These are phyloP conservation scores for Carassius auratus DNA, from an alignment of 2,113 vertebrate genomes.

Conservation along the genomic window DNA sequence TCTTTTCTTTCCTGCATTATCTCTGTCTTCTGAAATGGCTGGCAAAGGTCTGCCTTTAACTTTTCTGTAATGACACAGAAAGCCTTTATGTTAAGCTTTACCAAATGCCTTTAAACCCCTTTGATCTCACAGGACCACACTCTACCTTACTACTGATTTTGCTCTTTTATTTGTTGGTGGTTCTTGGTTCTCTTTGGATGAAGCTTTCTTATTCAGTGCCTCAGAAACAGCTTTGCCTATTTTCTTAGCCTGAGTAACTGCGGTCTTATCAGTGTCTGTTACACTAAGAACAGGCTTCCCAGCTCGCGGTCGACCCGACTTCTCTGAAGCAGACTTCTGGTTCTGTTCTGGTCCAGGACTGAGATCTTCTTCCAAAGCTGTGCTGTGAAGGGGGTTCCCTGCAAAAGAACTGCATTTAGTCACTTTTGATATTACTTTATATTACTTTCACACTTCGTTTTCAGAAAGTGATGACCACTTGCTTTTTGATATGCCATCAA, in stretches of 20 bases:
- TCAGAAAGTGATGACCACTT: background rate
- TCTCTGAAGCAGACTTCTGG: background rate
- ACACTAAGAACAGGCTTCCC: background rate
- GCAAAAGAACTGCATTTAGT: background rate
- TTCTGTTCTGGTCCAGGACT: constrained; percentile 15
- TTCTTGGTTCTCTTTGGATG: constrained; percentile 8
- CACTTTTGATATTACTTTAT: background rate
- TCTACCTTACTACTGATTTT: background rate
- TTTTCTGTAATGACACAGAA: background rate
- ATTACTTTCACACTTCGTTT: no score
- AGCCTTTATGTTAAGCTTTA: no score
- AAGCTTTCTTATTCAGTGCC: background rate
- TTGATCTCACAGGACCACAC: background rate
- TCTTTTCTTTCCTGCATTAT: background rate
- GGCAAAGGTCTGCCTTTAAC: constrained; percentile 24
- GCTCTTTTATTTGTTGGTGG: background rate
- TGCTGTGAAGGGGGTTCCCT: constrained; percentile 60
- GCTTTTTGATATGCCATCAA: background rate
- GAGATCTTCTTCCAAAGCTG: constrained; percentile 61
- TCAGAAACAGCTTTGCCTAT: background rate
- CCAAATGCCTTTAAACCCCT: background rate
- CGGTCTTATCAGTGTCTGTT: background rate
- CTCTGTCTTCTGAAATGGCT: constrained; percentile 39
- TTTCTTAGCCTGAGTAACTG: constrained; percentile 11
- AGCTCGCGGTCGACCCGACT: background rate